Base-by-base conservation (phyloP, 2,888 invertebrate genomes). In the Agapostemon virescens region DNA sequence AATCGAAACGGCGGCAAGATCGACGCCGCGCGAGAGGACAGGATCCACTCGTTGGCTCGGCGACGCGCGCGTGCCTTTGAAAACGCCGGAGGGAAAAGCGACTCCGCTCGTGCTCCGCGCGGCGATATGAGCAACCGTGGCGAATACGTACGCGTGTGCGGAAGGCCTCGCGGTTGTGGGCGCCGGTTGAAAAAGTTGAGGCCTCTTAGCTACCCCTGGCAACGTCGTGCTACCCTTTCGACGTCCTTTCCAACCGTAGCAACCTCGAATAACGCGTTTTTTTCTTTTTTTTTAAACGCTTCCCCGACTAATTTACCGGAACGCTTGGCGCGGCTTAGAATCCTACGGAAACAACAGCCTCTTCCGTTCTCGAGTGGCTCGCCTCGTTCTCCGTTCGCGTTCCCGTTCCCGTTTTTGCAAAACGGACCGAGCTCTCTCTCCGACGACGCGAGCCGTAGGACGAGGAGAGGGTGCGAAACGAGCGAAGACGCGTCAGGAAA, bases 301-400 rank as follows among this genome's bases (percentile, higher is more conserved):
- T 91, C 91, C 90, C 90, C 90, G 89, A 91, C 90, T 90, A 90
- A 91, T 91, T 90, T 90, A 87, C 36, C 49, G 76, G 90, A 73
- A 73, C 33, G 23, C 13, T 33, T 45, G 23, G 40, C 72, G 38
- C 58, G 49, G 66, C 30, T 70, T 74, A 66, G 58, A 66, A 68
- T 45, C 75, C 70, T 36, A 40, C 42, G 42, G 64, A 42, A 67
- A 70, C 70, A 66, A 36, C 63, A 61, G 23, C 26, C 67, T 38
- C 71, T 63, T 40, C 52, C 58, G 11, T 11, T 13, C 55, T 9
- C 45, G 33, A 77, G 55, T 77, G 63, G 61, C 55, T 69, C 52
- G 52, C 20, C 55, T 67, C 52, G 52, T 20, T 17, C 23, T 4
- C 49, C 49, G 49, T 49, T 49, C 55, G 61, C 52, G 49, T 20